Conservation (phyloP, 2,797 vertebrate species). For the Anguilla anguilla region DNA sequence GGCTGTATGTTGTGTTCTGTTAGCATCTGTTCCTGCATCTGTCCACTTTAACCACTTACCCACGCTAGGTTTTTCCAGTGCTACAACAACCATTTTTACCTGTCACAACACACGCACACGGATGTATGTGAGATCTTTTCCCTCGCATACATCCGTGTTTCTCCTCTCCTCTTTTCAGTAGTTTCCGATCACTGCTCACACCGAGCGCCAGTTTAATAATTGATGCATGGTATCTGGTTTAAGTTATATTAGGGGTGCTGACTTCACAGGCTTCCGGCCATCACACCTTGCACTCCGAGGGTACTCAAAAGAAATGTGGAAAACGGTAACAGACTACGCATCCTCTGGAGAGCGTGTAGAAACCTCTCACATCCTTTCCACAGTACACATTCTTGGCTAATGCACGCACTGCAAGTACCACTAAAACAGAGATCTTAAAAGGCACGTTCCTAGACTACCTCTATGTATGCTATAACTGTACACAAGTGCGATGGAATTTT, state of each 20-base stretch:
- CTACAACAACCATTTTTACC: background rate
- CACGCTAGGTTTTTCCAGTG: background rate
- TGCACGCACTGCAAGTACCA: background rate
- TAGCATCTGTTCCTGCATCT: background rate
- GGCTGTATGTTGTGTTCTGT: background rate
- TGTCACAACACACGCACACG: background rate
- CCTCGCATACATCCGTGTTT: background rate
- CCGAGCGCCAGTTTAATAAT: conserved; percentile 49
- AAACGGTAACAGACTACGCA: background rate
- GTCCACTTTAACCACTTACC: background rate
- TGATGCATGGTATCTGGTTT: conserved; percentile 58
- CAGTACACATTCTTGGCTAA: background rate
- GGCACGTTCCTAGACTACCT: background rate
- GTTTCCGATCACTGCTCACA: conserved; percentile 9
- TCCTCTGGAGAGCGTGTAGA: conserved; percentile 2
- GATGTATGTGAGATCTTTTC: background rate
- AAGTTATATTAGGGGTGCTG: conserved; percentile 20
- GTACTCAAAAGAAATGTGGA: conserved; percentile 19
- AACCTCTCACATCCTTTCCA: conserved; percentile 2
- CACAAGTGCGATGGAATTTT: background rate
- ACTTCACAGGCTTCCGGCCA: conserved; percentile 10
- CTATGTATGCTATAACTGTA: background rate
- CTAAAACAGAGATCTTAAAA: background rate
- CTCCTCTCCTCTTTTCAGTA: background rate
- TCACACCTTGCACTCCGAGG: conserved; percentile 9